Base-by-base conservation (phyloP, 2,797 vertebrate species). In the Pseudochirops corinnae region DNA sequence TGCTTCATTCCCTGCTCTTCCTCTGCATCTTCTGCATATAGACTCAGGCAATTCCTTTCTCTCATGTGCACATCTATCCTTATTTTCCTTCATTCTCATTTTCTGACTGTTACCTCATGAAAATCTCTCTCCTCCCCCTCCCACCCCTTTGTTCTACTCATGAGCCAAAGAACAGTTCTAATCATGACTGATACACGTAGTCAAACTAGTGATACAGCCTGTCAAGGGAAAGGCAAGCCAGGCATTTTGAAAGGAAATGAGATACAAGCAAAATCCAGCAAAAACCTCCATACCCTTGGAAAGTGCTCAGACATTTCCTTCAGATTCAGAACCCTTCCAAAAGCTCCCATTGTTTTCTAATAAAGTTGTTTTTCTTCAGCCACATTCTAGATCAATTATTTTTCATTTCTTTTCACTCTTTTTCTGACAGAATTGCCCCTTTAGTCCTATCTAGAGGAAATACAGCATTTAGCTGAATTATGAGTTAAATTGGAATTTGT, bases 161-260 rank as follows among this genome's bases (percentile, higher is more conserved):
- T 26, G 74, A 46, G 74, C 9, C 74, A 87, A 87, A 87, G 74
- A 87, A 87, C 39, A 87, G 74, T 21, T 50, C 74, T 87, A 87
- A 87, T 87, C 74, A 87, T 87, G 39, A 87, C 74, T 87, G 39
- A 87, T 50, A 87, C 74, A 87, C 39, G 9, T 87, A 87, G 39
- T 50, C 74, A 87, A 87, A 87, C 39, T 26, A 50, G 74, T 87
- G 74, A 87, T 87, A 87, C 39, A 46, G 39, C 39, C 39, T 87
- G 74, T 87, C 74, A 87, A 87, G 39, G 74, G 74, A 87, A 87
- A 87, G 74, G 39, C 74, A 87, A 87, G 39, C 39, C 74, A 87
- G 74, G 74, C 74, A 87, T 87, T 87, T 87, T 46, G 39, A 46
- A 87, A 24, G 39, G 74, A 87, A 87, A 87, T 87, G 74, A 87